Evolutionary conservation across 2,797 vertebrate genomes (phyloP), one percentile per base, ranked within the genome.

Genomic region (Phylloscopus collybita): DNA sequence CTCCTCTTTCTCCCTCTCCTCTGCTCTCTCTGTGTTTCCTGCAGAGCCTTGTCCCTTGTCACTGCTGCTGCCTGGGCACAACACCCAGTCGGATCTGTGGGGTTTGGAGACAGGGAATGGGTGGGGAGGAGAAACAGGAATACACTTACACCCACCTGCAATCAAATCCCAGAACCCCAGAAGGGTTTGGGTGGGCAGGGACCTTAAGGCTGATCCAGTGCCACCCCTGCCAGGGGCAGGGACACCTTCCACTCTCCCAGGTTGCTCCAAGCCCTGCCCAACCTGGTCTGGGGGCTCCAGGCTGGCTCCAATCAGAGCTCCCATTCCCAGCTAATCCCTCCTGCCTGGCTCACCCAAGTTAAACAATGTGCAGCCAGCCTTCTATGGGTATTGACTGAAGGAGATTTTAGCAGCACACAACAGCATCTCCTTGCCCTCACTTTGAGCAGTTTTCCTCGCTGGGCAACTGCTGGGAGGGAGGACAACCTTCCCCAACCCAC

Each of bases 61-160:
- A 1, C 47, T 23, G 51, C n/a, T 67, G 4, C 69, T 36, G n/a
- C 6, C 47, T 27, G 42, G 44, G 30, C 47, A 30, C 69, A 10
- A 0, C 3, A 4, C 34, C 38, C 57, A 6, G 27, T 2, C 10
- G 18, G 16, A 25, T 26, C 13, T 2, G 3, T 1, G 32, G 50
- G 11, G 7, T 21, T 9, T 47, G 61, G 44, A 74, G 22, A 32
- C 18, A 12, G 49, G 72, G 34, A 34, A 26, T 2, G 51, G 13
- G 3, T 17, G 22, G 8, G 60, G 57, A 56, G 71, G 36, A 42
- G 16, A 17, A 42, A 7, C 1, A 21, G 67, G 36, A n/a, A 26
- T 18, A 7, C 17, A 1, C 26, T 61, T 6, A 14, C 19, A 32
- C 7, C 25, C 26, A 3, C 22, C 45, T 80, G 36, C 42, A 66